Conservation (phyloP, 2,888 invertebrate species). For the Macrophya alboannulata region DNA sequence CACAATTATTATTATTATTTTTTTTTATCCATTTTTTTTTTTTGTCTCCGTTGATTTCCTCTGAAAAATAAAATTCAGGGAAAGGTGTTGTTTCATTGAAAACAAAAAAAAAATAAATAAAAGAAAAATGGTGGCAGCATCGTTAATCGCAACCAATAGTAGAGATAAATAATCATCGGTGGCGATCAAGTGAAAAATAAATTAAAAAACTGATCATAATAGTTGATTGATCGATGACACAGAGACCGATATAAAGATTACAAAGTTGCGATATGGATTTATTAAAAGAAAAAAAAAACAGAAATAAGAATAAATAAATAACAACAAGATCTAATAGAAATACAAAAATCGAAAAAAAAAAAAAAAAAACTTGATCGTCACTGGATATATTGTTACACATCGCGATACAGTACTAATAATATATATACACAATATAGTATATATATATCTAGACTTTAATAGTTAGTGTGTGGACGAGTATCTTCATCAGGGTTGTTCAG, state of each 20-base stretch:
- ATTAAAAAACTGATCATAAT: slow-evolving; percentile 18
- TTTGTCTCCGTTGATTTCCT: background rate
- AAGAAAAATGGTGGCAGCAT: slow-evolving; percentile 7
- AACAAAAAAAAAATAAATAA: background rate
- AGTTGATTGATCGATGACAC: background rate
- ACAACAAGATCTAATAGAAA: background rate
- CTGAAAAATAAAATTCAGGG: background rate
- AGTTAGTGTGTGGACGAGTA: slow-evolving; percentile 41
- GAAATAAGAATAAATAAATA: background rate
- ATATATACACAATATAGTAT: background rate
- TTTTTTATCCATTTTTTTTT: background rate
- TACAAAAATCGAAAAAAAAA: background rate
- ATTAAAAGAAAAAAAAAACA: background rate
- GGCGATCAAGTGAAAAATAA: slow-evolving; percentile 37
- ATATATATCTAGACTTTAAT: slow-evolving; percentile 18
- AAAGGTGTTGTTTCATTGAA: background rate
- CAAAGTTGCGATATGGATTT: slow-evolving; percentile 2
- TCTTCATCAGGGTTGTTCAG: slow-evolving; percentile 44
- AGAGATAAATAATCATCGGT: slow-evolving; percentile 8
- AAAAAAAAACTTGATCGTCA: slow-evolving; percentile 37
- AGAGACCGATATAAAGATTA: slow-evolving; percentile 7
- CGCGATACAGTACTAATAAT: slow-evolving; percentile 32
- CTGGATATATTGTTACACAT: slow-evolving; percentile 18
- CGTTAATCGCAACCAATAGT: slow-evolving; percentile 22
- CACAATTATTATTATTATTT: background rate